Percentiles rank a stretch among this genome's conserved stretches.
These are phyloP conservation scores for Anabacerthia variegaticeps DNA, from an alignment of 2,797 vertebrate species.

Conservation along the genomic window DNA sequence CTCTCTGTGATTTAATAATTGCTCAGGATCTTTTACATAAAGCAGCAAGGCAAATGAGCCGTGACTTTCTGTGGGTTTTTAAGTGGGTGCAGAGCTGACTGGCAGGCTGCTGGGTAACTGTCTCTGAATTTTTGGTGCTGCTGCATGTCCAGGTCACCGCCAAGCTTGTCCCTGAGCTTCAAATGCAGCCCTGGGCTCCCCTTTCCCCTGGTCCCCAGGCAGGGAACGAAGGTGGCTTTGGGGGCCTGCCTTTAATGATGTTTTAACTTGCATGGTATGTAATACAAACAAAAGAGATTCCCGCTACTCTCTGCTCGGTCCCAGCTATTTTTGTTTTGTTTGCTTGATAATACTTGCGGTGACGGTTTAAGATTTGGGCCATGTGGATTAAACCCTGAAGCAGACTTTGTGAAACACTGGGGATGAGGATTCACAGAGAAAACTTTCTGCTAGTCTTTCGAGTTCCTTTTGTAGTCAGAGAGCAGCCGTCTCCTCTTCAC, in stretches of 20 bases:
- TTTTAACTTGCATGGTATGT: not conserved
- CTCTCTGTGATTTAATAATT: not conserved
- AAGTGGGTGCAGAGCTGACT: not conserved
- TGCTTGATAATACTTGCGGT: not conserved
- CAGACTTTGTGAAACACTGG: not conserved
- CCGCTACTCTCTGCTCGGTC: not conserved
- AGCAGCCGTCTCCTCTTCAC: not conserved
- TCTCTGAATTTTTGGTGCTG: not conserved
- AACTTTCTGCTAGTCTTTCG: not conserved
- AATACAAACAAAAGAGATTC: not conserved
- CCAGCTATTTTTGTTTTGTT: not conserved
- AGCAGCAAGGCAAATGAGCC: not conserved
- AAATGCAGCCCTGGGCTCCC: not conserved
- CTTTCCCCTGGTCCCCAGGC: too few relatives aligned
- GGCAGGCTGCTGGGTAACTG: not conserved
- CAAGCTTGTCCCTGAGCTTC: not conserved
- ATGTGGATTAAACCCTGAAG: not conserved
- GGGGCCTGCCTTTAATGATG: not conserved
- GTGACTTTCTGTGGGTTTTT: not conserved
- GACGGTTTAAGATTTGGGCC: not conserved
- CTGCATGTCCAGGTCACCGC: fast-evolving
- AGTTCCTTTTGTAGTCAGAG: not conserved
- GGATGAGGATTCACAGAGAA: not conserved
- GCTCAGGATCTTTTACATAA: not conserved
- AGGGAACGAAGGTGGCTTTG: fast-evolving